Base-by-base conservation (phyloP, 2,888 invertebrate genomes). In the Drosophila rellima region DNA sequence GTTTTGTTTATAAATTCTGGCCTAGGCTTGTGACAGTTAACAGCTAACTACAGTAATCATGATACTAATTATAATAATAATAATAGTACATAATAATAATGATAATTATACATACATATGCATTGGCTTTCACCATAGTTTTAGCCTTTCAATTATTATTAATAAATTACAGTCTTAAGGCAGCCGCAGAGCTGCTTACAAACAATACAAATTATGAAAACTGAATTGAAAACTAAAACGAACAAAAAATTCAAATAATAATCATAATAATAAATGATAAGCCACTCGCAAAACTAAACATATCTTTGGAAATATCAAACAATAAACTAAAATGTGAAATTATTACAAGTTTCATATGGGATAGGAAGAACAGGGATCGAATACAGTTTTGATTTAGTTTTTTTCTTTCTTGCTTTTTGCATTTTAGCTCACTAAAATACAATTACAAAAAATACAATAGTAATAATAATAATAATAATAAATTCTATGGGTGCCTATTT, bases 251-350 rank as follows among this genome's bases (percentile, higher is more conserved):
- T 13, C 23, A 23, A 23, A 44, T 37, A 7, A 51, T 51, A 51
- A 20, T 26, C 17, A 42, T 70, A 72, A 69, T 64, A 55, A 60
- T 62, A 59, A 45, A 61, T 63, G 40, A 44, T 61, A 72, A 72
- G 42, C 15, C 70, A 70, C 68, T 52, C 52, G 54, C 48, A 47
- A 57, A 57, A 80, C 86, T 88, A 88, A 80, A 86, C 74, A 74
- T 84, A 88, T 88, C 87, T 88, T 88, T 88, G 87, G 87, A 89
- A 85, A 65, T 85, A 80, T 79, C 70, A 83, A 87, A 87, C 73
- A 79, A 87, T 71, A 81, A 87, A 79, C 85, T 75, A 72, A 75
- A 64, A 68, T 56, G 55, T 62, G 44, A 63, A 59, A 75, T 55
- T 67, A 67, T 48, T 56, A 72, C 70, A 50, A 20, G 52, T 50